These are phyloP conservation scores for Zaprionus obscuricornis DNA, from an alignment of 2,888 invertebrate genomes.

Conservation along the genomic window DNA sequence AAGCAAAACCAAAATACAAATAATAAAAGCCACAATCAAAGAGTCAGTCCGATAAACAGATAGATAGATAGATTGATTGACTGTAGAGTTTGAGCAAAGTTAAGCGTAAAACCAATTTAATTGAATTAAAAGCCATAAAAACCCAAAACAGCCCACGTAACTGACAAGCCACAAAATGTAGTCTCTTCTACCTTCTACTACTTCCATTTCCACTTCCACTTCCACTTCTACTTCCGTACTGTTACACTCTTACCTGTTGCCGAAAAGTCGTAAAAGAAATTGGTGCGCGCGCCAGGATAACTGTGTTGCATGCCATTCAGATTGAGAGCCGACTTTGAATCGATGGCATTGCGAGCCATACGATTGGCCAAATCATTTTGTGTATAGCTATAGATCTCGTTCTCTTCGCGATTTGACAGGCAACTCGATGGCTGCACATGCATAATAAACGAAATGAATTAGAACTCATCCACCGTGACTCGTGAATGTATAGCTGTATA, in stretches of 20 bases:
- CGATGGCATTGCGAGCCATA: conserved; percentile 86
- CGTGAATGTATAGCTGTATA: no score
- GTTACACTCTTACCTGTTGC: conserved; percentile 81
- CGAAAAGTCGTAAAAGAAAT: conserved; percentile 83
- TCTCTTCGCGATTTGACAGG: conserved; percentile 94
- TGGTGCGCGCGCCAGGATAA: conserved; percentile 82
- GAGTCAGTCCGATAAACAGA: conserved; percentile 45
- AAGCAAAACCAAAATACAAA: conserved; percentile 38
- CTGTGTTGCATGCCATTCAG: conserved; percentile 83
- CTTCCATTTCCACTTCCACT: neutral
- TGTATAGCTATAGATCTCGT: conserved; percentile 94
- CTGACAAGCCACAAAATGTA: conserved; percentile 51
- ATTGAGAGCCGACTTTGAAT: conserved; percentile 86
- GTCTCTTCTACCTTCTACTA: conserved; percentile 5
- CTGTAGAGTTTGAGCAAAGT: conserved; percentile 10
- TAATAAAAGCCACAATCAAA: conserved; percentile 62
- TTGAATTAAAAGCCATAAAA: conserved; percentile 76
- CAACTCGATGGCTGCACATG: conserved; percentile 92
- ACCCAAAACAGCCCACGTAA: conserved; percentile 69
- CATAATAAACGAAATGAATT: conserved; percentile 70
- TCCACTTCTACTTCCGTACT: neutral
- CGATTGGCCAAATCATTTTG: conserved; percentile 93
- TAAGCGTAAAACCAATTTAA: conserved; percentile 62
- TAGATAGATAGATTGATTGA: conserved; percentile 15
- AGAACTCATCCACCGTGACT: conserved; percentile 42